Base-by-base conservation (phyloP, 64 coral and sea anemone genomes). In the Pocillopora verrucosa region DNA sequence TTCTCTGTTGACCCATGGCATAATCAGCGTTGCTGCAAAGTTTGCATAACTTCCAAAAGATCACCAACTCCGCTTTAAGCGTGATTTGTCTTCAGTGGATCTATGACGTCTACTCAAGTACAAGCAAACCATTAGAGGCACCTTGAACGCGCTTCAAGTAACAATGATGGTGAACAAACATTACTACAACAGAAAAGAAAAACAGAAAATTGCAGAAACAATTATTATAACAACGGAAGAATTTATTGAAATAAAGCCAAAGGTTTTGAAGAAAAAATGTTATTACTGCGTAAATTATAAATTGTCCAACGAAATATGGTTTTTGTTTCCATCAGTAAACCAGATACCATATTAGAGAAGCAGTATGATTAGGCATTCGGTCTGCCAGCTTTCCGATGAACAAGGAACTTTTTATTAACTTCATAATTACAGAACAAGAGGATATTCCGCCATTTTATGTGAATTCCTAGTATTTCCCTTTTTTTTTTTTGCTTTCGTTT, bases 191-290 rank as follows among this genome's bases (percentile, higher is more conserved):
- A 79, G 19, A 79, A 24, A 59, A 41, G 16, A 22, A 13, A 59
- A 14, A 51, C 41, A 51, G 41, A 51, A 51, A 51, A 51, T 51
- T 51, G 41, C 41, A 70, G 67, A 24, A 70, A 20, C 20, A 79
- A 79, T 30, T 30, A 30, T 30, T 30, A 30, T 24, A 24, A 17
- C 77, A 24, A 58, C 56, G 22, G 37, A 60, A 79, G 67, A 79
- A 79, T 59, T 59, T 59, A 79, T 79, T 60, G 77, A n/a, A 79
- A 59, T 22, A 79, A 79, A 70, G 61, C 16, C 61, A 63, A 17
- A 63, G 67, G 11, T 24, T 20, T 70, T n/a, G 11, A 70, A 24
- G 0, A 70, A 70, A 70, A n/a, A 70, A n/a, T n/a, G 0, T 1
- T 10, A 68, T 16, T 68, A 24, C n/a, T 70, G 22, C 5, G 19